Percentiles rank a stretch among this genome's conserved stretches.
phyloP scores from a whole-genome alignment of 2,797 vertebrate species.

The Carduelis carduelis region DNA sequence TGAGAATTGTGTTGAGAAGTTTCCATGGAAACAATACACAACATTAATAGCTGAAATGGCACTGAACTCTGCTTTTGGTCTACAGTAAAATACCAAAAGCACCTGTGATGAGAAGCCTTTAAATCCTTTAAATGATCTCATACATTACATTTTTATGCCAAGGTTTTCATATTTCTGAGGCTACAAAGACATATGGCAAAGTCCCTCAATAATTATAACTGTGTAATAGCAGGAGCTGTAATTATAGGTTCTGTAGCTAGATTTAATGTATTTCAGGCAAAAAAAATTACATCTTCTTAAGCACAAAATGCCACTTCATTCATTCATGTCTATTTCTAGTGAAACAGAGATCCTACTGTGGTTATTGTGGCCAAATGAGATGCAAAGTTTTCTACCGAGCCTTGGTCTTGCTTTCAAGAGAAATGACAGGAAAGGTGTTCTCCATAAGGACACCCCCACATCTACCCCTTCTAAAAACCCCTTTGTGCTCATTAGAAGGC shows the following conservation, averaged over 20 bases:
- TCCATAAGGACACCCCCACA: background rate
- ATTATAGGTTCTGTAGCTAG: background rate
- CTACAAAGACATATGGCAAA: slow-evolving; percentile 9
- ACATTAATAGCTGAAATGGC: background rate
- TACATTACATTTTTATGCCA: background rate
- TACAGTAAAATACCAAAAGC: background rate
- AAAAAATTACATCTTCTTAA: background rate
- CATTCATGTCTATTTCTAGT: background rate
- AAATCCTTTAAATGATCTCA: background rate
- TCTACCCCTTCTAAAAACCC: background rate
- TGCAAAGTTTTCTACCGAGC: background rate
- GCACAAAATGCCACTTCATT: background rate
- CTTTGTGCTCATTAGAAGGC: background rate
- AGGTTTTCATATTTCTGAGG: slow-evolving; percentile 20
- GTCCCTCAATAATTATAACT: slow-evolving; percentile 36
- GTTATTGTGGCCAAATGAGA: background rate
- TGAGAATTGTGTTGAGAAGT: background rate
- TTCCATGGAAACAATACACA: background rate
- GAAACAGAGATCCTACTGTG: background rate
- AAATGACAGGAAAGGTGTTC: background rate
- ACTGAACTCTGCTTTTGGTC: background rate
- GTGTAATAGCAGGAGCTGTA: background rate
- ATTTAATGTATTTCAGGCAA: background rate
- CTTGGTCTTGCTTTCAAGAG: background rate
- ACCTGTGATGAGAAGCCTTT: background rate